A percentile compares a stretch with the other conserved stretches of the same genome.
These are phyloP conservation scores for Cassiopea xamachana DNA, from an alignment of 30 jellyfish, hydroid and myxozoan species.

Conservation along the genomic window DNA sequence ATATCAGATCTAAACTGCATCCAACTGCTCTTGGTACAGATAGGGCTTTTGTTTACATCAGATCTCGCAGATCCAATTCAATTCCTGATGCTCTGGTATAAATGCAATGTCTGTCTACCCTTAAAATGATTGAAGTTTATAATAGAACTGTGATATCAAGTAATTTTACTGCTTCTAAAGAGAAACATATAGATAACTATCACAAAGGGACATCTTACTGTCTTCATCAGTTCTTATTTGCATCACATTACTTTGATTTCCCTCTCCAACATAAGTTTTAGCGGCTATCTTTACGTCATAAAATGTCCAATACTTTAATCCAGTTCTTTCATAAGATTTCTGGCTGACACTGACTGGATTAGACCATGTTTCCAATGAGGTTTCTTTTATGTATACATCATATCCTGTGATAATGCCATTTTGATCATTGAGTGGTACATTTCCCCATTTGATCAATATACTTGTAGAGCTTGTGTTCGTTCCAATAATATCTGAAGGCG, in stretches of 20 bases:
- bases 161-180: no score
- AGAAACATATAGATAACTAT: no score
- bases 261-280: constrained; percentile 45
- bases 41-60: no score
- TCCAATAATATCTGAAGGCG: constrained; percentile 43
- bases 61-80: no score
- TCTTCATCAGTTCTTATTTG: constrained; percentile 60
- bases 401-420: constrained; percentile 60
- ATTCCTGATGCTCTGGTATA: no score
- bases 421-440: constrained; percentile 36
- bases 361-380: background rate
- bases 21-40: no score
- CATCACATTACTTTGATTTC: constrained; percentile 1
- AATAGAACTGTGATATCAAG: no score
- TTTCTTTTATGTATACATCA: constrained; percentile 14
- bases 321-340: constrained; percentile 15
- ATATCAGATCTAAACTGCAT: no score
- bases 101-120: no score
- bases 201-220: constrained; percentile 25
- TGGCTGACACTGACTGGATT: background rate
- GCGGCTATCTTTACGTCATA: constrained; percentile 55
- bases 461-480: constrained; percentile 51
- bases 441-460: constrained; percentile 25
- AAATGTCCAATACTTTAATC: constrained; percentile 31
- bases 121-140: no score